These are phyloP conservation scores for Aleiodes leptofemur DNA, from an alignment of 2,888 invertebrate genomes.

Conservation along the genomic window DNA sequence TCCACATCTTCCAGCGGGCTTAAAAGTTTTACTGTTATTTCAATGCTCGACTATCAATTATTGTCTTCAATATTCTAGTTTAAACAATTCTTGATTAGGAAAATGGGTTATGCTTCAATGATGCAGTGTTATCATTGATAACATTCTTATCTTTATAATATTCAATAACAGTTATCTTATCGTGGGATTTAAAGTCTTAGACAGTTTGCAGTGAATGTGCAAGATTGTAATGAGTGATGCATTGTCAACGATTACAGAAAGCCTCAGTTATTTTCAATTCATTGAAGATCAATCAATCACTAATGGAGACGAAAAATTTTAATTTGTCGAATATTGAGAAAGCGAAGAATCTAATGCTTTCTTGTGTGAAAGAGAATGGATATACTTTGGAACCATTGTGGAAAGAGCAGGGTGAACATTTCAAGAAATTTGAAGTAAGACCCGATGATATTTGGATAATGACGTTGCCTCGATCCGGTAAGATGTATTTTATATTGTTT, in stretches of 20 bases:
- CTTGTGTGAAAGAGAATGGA: constrained; percentile 16
- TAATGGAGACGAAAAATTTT: not conserved
- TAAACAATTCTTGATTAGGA: too few relatives aligned
- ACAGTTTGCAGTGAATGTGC: too few relatives aligned
- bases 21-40: too few relatives aligned
- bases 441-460: constrained; percentile 83
- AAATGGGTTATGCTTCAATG: too few relatives aligned
- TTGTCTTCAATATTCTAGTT: too few relatives aligned
- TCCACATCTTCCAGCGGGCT: constrained; percentile 7
- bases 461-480: constrained; percentile 86
- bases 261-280: not conserved
- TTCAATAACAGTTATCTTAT: too few relatives aligned
- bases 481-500: constrained; percentile 46
- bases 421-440: constrained; percentile 82
- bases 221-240: too few relatives aligned
- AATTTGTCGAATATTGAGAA: constrained; percentile 6
- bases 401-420: constrained; percentile 78
- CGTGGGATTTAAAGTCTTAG: too few relatives aligned
- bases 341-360: not conserved
- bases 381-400: constrained; percentile 68
- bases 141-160: too few relatives aligned
- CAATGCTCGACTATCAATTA: too few relatives aligned
- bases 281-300: not conserved
- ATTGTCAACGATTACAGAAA: too few relatives aligned
- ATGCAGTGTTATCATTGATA: too few relatives aligned